Evolutionary conservation across 1,140 invertebrate species (phyloP).

Genomic region (Solenopsis invicta): DNA sequence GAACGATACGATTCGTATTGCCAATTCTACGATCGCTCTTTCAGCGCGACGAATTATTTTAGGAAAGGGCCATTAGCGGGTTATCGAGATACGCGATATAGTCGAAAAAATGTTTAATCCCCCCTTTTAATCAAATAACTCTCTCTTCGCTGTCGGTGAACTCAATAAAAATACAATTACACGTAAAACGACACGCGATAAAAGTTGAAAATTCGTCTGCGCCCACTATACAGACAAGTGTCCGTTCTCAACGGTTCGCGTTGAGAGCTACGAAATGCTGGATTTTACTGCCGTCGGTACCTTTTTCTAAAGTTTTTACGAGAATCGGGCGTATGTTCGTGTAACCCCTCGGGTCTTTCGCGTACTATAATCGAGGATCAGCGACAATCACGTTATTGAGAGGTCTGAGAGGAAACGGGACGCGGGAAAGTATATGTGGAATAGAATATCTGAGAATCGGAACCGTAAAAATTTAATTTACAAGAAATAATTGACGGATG

Average conservation of each 20-base stretch:
- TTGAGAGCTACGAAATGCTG: conserved; percentile 1
- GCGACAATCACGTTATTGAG: conserved; percentile 15
- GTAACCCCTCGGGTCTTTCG: neutral
- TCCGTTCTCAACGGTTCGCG: neutral
- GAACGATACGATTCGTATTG: neutral
- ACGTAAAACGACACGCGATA: conserved; percentile 14
- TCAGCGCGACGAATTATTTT: conserved; percentile 8
- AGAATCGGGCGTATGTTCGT: neutral
- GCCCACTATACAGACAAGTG: neutral
- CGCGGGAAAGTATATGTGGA: neutral
- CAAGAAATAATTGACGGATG: neutral
- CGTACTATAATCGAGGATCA: conserved; percentile 39
- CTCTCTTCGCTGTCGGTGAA: neutral
- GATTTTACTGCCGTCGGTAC: conserved; percentile 52
- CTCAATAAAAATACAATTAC: conserved; percentile 10
- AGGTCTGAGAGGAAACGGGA: neutral
- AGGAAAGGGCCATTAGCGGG: neutral
- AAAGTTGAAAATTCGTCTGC: conserved; percentile 24
- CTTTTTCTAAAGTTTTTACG: conserved; percentile 58
- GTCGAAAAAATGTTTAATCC: neutral
- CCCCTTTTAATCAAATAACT: neutral
- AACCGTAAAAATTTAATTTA: neutral
- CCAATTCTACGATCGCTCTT: neutral
- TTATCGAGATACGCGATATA: neutral
- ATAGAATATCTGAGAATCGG: neutral